phyloP scores from a whole-genome alignment of 2,888 invertebrate species.

The Cordylochernes scorpioides region DNA sequence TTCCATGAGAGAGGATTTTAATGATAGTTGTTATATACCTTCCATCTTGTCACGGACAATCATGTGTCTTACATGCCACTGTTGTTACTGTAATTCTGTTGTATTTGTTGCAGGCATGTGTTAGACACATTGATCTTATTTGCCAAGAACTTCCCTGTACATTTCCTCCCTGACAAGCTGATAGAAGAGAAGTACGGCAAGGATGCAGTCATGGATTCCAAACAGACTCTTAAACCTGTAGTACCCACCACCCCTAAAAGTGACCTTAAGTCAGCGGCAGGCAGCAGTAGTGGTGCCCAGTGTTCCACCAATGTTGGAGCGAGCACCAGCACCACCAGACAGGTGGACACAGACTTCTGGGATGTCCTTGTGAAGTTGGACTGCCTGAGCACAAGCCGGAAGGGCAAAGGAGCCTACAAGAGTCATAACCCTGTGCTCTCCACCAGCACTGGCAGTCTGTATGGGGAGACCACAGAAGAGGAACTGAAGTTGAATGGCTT shows the following conservation, averaged over 20 bases:
- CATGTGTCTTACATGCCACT: neutral
- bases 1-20: too few relatives aligned
- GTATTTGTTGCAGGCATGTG: conserved; percentile 31
- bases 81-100: conserved; percentile 1
- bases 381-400: conserved; percentile 31
- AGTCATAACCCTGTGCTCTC: too few relatives aligned
- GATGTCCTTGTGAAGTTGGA: conserved; percentile 46
- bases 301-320: too few relatives aligned
- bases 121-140: conserved; percentile 48
- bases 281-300: conserved; percentile 1
- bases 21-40: too few relatives aligned
- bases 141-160: conserved; percentile 37
- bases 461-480: conserved; percentile 12
- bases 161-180: conserved; percentile 10
- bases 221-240: conserved; percentile 3
- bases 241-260: neutral
- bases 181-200: conserved; percentile 6
- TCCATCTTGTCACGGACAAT: too few relatives aligned
- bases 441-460: conserved; percentile 2
- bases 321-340: neutral
- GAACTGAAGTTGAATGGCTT: conserved; percentile 24
- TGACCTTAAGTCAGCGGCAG: conserved; percentile 1
- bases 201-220: conserved; percentile 1
- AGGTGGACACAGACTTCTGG: conserved; percentile 38
- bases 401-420: conserved; percentile 28